phyloP scores from a whole-genome alignment of 2,113 vertebrate species.

The Apteryx owenii region DNA sequence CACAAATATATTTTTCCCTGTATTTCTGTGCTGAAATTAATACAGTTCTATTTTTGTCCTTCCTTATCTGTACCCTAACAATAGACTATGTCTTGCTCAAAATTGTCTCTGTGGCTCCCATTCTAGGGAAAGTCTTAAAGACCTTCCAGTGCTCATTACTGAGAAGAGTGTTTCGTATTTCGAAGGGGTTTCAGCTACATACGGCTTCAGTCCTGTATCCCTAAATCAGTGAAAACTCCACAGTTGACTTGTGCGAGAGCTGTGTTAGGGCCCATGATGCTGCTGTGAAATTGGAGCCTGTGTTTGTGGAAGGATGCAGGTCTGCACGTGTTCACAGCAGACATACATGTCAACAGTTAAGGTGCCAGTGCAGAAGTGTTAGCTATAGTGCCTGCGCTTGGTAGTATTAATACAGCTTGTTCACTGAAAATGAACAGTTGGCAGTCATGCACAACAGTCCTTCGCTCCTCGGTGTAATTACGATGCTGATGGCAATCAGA shows the following conservation, averaged over 20 bases:
- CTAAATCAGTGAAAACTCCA: background rate
- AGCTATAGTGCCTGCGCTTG: accelerated
- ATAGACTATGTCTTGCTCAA: slow-evolving; percentile 28
- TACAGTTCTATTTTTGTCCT: slow-evolving; percentile 51
- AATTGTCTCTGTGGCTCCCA: slow-evolving; percentile 8
- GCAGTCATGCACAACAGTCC: background rate
- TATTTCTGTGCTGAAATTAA: slow-evolving; percentile 48
- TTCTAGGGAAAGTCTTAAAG: background rate
- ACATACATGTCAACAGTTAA: background rate
- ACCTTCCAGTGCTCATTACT: slow-evolving; percentile 2
- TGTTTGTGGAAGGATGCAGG: background rate
- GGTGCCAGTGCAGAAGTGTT: accelerated
- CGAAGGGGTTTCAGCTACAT: background rate
- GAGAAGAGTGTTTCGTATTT: background rate
- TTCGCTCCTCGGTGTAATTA: accelerated
- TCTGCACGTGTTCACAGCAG: accelerated
- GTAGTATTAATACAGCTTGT: accelerated
- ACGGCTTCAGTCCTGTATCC: background rate
- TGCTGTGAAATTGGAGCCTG: background rate
- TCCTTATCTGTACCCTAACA: slow-evolving; percentile 48
- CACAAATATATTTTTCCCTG: slow-evolving; percentile 15
- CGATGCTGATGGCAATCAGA: background rate
- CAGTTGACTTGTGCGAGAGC: background rate
- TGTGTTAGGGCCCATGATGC: accelerated
- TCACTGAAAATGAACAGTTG: background rate